Base-by-base conservation (phyloP, 1,140 invertebrate genomes). In the Drosophila jambulina region DNA sequence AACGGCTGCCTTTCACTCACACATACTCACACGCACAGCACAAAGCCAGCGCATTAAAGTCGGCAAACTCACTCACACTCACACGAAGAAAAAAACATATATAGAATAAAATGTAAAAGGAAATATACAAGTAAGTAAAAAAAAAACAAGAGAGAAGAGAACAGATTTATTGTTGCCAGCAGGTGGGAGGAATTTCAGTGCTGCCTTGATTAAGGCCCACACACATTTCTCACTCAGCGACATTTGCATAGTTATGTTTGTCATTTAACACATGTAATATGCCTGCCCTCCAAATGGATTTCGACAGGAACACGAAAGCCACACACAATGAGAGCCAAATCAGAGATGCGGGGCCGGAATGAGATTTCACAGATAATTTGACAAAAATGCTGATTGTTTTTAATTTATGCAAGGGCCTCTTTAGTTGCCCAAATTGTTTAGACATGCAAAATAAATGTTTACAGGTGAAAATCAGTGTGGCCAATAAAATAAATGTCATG, bases 231-330 rank as follows among this genome's bases (percentile, higher is more conserved):
- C 34, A 38, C 32, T 19, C 64, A 49, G 29, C 40, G 25, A 42
- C 34, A 71, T 62, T 82, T 78, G 82, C 82, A 86, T 74, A 87
- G 84, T 77, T 84, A 80, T 83, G 67, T 67, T 76, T 80, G 75
- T 69, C 75, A 79, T 71, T 70, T 77, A 74, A 88, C 83, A 87
- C 79, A 83, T 86, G 82, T 87, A 69, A 76, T 76, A 23, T 62
- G 46, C 45, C 45, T 17, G 46, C 21, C 56, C 23, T 34, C 27
- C 13, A 62, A 64, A 43, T 42, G 61, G 36, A 42, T 64, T 40
- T 23, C 25, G 21, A 29, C 32, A 36, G 32, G 0, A 36, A 23
- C 51, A 8, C 12, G 12, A 36, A 49, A 7, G 10, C 7, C 25
- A 29, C 48, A 10, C 17, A 51, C 27, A n/a, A 17, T 1, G 12